Evolutionary conservation across 2,113 vertebrate genomes (phyloP), one percentile per base, ranked within the genome.

Genomic region (Strix aluco): DNA sequence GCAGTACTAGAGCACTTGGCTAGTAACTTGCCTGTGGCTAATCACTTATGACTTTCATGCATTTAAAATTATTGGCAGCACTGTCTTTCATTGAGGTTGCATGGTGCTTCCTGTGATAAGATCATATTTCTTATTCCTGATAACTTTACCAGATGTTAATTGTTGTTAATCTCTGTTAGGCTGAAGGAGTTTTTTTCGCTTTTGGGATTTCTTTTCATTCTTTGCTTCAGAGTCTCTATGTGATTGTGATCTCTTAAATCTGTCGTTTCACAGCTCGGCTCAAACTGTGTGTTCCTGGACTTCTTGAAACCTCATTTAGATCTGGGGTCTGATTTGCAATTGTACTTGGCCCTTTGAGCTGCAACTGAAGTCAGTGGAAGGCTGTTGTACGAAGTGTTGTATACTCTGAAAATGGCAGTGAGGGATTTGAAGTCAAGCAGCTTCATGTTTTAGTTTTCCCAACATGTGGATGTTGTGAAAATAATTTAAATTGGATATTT

Each of bases 21-120:
- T 82, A 63, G 52, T 69, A 34, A 57, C 49, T 44, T 83, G 71
- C 75, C 73, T 1, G 4, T 90, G 81, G 73, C 69, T 78, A 36
- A 89, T 71, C 58, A 55, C 30, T 93, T 67, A 22, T 0, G n/a
- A 49, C 13, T 66, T 92, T 73, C 34, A 8, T 89, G 34, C 51
- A 66, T 72, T 47, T 59, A 40, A 32, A 74, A 20, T 52, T 79
- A 81, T 47, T 91, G 84, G 65, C 93, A 85, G 70, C 61, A 8
- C 57, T 59, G 42, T 34, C 71, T 66, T 86, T 74, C 17, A 3
- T 18, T 95, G 72, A 67, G 57, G n/a, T 42, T 85, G 65, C 16
- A 21, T 44, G 52, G 44, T 91, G 94, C 83, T 96, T 96, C 94
- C 91, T 85, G 52, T 69, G 94, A 96, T 96, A 96, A 88, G 62